Base-by-base conservation (phyloP, 1,140 invertebrate genomes). In the Bombus balteatus region DNA sequence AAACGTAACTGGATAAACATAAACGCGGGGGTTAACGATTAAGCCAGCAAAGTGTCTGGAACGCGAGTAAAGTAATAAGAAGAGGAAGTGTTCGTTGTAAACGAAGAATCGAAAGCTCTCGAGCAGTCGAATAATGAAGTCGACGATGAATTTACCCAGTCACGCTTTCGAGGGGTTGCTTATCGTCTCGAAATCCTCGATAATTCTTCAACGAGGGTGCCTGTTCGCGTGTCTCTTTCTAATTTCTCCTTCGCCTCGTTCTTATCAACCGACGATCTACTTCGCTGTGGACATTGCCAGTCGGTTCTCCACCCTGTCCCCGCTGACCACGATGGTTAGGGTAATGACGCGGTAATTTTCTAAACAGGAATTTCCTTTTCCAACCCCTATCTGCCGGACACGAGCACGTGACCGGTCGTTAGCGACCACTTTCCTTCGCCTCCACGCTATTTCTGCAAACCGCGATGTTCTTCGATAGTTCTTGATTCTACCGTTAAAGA, bases 311-410 rank as follows among this genome's bases (percentile, higher is more conserved):
- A 62, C 81, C 66, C 39, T 70, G 34, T 57, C 62, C 76, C 82
- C 53, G 41, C 62, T 47, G 80, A 76, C 76, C 76, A 39, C 59
- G 53, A 32, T 47, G 81, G 85, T 87, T 73, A 72, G 73, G 84
- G 85, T 92, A 92, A 92, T 92, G 91, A 93, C 93, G 89, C 83
- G 93, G 93, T 93, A 94, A 94, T 94, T 94, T 93, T 91, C 92
- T 94, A 94, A 94, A 93, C 91, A 92, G 91, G 92, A 94, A 93
- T 92, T 94, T 93, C 92, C 93, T 93, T 90, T 90, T 87, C 85
- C 81, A 87, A 86, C 88, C 86, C 87, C 92, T 92, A 90, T 89
- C 90, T 88, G 57, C 72, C 68, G 83, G 86, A 87, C 75, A 28
- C 89, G 86, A 71, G 88, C 93, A 93, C 92, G 93, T 92, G 93